These are phyloP conservation scores for Cynopterus brachyotis DNA, from an alignment of 2,113 vertebrate species.

Conservation along the genomic window DNA sequence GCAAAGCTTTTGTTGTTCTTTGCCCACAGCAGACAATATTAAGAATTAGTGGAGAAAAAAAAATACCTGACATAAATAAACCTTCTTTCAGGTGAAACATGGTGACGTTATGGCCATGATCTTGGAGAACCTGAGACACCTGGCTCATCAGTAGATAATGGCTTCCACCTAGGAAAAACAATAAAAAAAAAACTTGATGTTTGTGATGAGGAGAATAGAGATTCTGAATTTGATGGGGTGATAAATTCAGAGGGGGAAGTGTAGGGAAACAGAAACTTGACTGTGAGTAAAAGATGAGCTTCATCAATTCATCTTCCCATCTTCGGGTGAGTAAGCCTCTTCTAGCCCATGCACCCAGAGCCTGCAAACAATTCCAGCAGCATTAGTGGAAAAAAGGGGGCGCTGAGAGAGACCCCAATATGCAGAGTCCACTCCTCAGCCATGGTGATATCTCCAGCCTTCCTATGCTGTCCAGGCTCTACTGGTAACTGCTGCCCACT, in stretches of 20 bases:
- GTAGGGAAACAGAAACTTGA: neutral
- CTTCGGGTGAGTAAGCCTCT: neutral
- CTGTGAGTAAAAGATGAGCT: neutral
- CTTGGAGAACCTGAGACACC: constrained; percentile 29
- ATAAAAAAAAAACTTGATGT: neutral
- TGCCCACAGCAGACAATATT: neutral
- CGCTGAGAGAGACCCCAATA: neutral
- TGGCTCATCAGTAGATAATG: constrained; percentile 27
- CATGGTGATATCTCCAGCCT: neutral
- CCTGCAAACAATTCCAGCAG: neutral
- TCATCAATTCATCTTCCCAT: neutral
- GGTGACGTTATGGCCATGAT: constrained; percentile 38
- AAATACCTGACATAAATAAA: neutral
- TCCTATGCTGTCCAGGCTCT: neutral
- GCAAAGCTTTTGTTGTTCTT: neutral
- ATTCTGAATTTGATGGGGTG: neutral
- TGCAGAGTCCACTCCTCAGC: neutral
- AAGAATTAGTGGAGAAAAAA: constrained; percentile 22
- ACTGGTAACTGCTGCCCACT: too few relatives aligned
- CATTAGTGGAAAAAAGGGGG: accelerated
- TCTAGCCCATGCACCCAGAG: neutral
- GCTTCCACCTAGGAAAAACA: constrained; percentile 57
- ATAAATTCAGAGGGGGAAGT: neutral
- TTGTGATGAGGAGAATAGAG: neutral
- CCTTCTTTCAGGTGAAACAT: neutral